Conservation (phyloP, 2,797 vertebrate genomes). For the Petrocephalus sullivani region DNA sequence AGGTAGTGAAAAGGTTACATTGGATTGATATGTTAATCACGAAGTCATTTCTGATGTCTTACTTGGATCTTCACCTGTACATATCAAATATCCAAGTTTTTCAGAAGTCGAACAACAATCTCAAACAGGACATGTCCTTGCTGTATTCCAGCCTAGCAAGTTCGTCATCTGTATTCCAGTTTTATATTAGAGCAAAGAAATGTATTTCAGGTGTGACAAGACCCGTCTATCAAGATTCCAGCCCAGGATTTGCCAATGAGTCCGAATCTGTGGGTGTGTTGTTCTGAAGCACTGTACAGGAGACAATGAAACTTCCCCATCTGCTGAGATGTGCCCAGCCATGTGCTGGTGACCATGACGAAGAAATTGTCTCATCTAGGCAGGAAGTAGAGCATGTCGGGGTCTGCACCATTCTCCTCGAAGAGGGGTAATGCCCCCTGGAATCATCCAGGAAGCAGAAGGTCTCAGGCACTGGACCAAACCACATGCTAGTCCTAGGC, state of each 20-base stretch:
- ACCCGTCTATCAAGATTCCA: background rate
- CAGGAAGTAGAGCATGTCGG: constrained; percentile 10
- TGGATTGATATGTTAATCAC: background rate
- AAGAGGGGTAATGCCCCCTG: background rate
- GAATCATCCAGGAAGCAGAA: background rate
- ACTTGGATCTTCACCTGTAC: background rate
- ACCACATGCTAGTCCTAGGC: background rate
- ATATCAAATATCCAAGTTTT: background rate
- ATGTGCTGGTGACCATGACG: background rate
- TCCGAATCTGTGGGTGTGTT: background rate
- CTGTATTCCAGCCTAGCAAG: background rate
- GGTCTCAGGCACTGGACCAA: background rate
- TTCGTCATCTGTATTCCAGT: background rate
- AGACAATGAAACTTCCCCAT: background rate
- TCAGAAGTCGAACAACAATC: background rate
- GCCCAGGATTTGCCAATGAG: background rate
- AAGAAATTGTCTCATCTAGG: constrained; percentile 5
- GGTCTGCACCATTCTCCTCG: background rate
- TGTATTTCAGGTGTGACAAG: background rate
- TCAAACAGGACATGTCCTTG: background rate
- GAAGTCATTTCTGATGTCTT: background rate
- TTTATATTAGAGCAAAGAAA: constrained; percentile 6
- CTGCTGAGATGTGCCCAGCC: background rate
- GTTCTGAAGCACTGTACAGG: background rate
- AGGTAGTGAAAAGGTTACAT: background rate